Evolutionary conservation across 2,113 vertebrate species (phyloP).

Genomic region (Lathamus discolor): DNA sequence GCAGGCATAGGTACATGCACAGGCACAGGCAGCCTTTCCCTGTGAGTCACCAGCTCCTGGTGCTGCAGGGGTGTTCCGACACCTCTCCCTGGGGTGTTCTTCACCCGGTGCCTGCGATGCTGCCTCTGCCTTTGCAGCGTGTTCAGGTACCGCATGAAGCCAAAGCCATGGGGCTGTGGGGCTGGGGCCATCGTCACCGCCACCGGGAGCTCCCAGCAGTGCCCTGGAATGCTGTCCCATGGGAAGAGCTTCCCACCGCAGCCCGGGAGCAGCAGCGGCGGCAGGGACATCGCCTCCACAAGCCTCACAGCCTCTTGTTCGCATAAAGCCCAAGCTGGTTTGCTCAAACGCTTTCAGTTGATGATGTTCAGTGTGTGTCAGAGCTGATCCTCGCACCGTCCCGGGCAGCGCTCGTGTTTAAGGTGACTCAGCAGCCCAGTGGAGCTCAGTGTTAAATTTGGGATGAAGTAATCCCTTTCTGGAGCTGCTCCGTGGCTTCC

Average conservation of each 20-base stretch:
- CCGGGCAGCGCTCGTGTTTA: not conserved
- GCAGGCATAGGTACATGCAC: no score
- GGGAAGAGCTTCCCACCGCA: not conserved
- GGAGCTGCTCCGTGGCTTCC: not conserved
- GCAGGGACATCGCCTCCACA: not conserved
- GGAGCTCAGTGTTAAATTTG: not conserved
- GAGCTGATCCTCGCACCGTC: rapidly evolving
- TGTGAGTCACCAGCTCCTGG: not conserved
- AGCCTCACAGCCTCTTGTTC: not conserved
- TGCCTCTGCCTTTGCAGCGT: rapidly evolving
- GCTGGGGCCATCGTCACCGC: not conserved
- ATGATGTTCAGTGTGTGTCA: not conserved
- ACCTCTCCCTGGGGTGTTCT: not conserved
- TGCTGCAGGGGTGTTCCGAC: not conserved
- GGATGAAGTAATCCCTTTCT: not conserved
- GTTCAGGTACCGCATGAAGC: rapidly evolving
- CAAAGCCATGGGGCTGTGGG: not conserved
- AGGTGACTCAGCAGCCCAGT: not conserved
- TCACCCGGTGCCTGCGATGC: not conserved
- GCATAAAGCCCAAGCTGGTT: not conserved
- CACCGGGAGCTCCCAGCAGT: not conserved
- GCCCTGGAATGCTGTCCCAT: rapidly evolving
- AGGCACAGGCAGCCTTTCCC: not conserved
- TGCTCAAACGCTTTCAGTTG: not conserved
- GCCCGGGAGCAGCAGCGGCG: rapidly evolving